Percentiles rank a stretch among this genome's conserved stretches.
These are phyloP conservation scores for Acanthacorydalis orientalis DNA, from an alignment of 2,888 invertebrate species.

Conservation along the genomic window DNA sequence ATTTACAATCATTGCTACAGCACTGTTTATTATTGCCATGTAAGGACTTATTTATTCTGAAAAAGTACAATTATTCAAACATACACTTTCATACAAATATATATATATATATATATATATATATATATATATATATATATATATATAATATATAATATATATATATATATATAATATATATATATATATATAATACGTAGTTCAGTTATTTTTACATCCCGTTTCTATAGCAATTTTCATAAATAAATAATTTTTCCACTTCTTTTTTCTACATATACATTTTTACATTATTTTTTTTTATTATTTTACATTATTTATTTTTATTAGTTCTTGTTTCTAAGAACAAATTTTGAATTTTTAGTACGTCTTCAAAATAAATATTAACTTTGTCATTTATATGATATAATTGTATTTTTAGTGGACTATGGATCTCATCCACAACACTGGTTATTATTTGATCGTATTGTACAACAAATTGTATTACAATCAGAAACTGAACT, in stretches of 20 bases:
- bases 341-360: too few species aligned
- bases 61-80: too few species aligned
- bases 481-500: slow-evolving; percentile 49
- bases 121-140: too few species aligned
- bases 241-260: neutral
- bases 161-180: too few species aligned
- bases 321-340: neutral
- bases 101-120: too few species aligned
- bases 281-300: neutral
- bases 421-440: slow-evolving; percentile 77
- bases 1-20: slow-evolving; percentile 76
- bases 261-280: neutral
- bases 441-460: slow-evolving; percentile 87
- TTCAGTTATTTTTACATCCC: too few species aligned
- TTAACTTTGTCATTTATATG: neutral
- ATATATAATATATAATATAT: too few species aligned
- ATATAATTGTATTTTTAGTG: slow-evolving; percentile 30
- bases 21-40: slow-evolving; percentile 73
- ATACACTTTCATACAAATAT: too few species aligned
- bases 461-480: slow-evolving; percentile 85
- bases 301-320: neutral
- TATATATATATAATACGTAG: too few species aligned
- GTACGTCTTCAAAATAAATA: too few species aligned
- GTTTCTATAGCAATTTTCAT: neutral
- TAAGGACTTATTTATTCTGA: slow-evolving; percentile 25